Percentiles rank a stretch among this genome's conserved stretches.
Conservation (phyloP, 2,888 invertebrate genomes). For the Oxycera nigricornis region DNA sequence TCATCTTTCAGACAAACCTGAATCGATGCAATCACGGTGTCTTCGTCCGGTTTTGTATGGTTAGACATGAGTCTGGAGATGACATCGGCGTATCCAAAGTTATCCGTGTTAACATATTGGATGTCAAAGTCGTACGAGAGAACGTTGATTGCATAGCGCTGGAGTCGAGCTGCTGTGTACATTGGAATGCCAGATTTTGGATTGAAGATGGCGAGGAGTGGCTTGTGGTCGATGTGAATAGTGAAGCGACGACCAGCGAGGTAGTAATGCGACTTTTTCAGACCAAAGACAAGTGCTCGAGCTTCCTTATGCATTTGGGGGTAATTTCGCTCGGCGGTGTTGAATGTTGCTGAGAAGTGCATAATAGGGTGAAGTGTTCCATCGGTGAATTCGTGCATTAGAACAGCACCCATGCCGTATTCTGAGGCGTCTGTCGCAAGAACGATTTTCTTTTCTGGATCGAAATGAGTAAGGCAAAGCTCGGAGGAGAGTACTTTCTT, state of each 20-base stretch:
- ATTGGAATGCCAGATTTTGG: conserved; percentile 39
- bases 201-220: too few species aligned
- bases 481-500: not conserved
- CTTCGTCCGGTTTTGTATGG: not conserved
- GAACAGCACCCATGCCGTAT: conserved; percentile 52
- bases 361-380: conserved; percentile 35
- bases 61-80: conserved; percentile 4
- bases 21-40: conserved; percentile 2
- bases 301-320: too few species aligned
- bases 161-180: conserved; percentile 36
- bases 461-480: not conserved
- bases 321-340: too few species aligned
- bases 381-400: conserved; percentile 49
- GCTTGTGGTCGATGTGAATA: conserved; percentile 1
- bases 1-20: not conserved
- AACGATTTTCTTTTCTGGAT: conserved; percentile 41
- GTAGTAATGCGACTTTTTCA: conserved; percentile 49
- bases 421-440: conserved; percentile 47
- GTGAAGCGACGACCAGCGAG: not conserved
- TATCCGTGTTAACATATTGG: conserved; percentile 1
- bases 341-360: too few species aligned
- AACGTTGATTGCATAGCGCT: conserved; percentile 31
- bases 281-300: too few species aligned
- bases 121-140: conserved; percentile 36
- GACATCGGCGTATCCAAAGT: conserved; percentile 8